A percentile compares a stretch with the other conserved stretches of the same genome.
phyloP scores from a whole-genome alignment of 2,113 vertebrate species.

The Cryptoleucopteryx plumbea region DNA sequence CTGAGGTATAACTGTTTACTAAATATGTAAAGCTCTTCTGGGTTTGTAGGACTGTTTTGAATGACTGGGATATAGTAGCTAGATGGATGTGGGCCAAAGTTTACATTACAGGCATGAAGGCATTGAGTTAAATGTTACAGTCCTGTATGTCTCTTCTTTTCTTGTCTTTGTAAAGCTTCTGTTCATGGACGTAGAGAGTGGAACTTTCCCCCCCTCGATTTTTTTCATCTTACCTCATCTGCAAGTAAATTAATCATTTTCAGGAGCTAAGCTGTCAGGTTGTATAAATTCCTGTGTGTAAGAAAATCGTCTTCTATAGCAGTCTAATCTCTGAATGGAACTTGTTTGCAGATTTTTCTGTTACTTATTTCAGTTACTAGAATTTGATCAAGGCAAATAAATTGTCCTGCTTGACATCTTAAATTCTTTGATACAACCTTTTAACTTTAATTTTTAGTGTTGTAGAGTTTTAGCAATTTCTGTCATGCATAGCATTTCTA shows the following conservation, averaged over 20 bases:
- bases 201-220: background rate
- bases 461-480: background rate
- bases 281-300: background rate
- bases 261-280: background rate
- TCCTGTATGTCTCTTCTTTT: background rate
- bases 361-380: background rate
- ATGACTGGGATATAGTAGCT: background rate
- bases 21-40: background rate
- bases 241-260: background rate
- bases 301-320: background rate
- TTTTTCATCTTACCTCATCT: background rate
- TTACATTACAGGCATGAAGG: background rate
- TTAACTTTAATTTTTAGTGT: background rate
- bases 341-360: background rate
- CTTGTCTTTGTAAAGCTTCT: background rate
- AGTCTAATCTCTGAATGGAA: background rate
- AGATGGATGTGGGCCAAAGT: background rate
- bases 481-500: background rate
- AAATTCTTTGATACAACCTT: background rate
- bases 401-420: background rate
- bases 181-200: background rate
- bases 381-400: background rate
- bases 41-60: background rate
- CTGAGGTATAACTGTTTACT: background rate
- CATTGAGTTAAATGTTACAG: background rate